phyloP scores from a whole-genome alignment of 2,888 invertebrate genomes.

The Cantharis lateralis region DNA sequence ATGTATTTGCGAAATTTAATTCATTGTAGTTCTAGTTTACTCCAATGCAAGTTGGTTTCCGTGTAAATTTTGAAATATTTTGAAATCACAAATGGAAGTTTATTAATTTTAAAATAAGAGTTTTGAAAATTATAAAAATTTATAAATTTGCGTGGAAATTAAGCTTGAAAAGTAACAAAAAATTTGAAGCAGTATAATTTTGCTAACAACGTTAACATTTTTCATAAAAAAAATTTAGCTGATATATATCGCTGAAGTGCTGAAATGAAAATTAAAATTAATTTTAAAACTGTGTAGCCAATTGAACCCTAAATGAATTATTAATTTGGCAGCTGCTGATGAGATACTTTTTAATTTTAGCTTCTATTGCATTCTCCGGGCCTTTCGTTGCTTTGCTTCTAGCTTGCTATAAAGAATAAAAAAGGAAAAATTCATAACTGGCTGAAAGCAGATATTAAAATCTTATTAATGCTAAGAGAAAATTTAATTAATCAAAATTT shows the following conservation, averaged over 20 bases:
- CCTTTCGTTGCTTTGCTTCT: constrained; percentile 1
- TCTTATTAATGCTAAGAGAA: constrained; percentile 1
- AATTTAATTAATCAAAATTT: constrained; percentile 23
- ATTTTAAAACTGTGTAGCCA: constrained; percentile 20
- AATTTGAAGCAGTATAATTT: not conserved
- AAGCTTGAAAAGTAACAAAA: not conserved
- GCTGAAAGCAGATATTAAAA: constrained; percentile 7
- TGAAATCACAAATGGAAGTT: not conserved
- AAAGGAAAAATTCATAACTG: constrained; percentile 10
- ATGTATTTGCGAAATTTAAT: no score
- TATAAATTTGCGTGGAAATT: not conserved
- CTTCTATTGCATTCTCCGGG: constrained; percentile 9
- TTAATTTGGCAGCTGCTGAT: constrained; percentile 21
- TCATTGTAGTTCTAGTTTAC: no score
- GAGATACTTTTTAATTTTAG: constrained; percentile 17
- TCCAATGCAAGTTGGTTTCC: not conserved
- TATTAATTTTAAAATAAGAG: not conserved
- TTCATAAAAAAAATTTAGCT: not conserved
- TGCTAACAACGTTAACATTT: not conserved
- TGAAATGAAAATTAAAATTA: constrained; percentile 16
- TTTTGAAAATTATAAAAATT: not conserved
- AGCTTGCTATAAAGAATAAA: constrained; percentile 4
- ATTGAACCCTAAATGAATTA: constrained; percentile 25
- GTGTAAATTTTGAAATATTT: not conserved
- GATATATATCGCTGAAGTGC: not conserved